Base-by-base conservation (phyloP, 2,888 invertebrate species). In the Caenorhabditis auriculariae region DNA sequence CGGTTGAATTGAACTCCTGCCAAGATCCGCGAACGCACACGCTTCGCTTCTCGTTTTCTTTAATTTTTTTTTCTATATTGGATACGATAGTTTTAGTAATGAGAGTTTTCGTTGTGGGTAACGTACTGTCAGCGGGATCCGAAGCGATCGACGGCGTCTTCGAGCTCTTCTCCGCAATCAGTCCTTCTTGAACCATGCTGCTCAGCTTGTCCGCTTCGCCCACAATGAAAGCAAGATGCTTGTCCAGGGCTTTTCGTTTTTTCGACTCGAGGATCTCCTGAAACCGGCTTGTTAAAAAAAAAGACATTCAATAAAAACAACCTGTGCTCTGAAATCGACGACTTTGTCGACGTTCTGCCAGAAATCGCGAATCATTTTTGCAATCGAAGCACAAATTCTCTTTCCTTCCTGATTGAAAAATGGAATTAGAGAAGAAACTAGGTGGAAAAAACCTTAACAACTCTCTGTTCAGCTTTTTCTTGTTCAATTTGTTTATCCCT, bases 331-430 rank as follows among this genome's bases (percentile, higher is more conserved):
- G 42, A 66, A 62, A 28, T 79, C 76, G 45, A 75, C 75, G 62
- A 89, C 89, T 86, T 95, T 96, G 83, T 95, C 93, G 9, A 94
- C 93, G 83, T 93, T 93, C 3, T 88, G 85, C 96, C 98, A 98
- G 83, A 98, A 98, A 53, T 88, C 89, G 82, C 90, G 88, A 3
- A 98, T 88, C 85, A 93, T 93, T 81, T 91, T 93, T 0, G 96
- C 92, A 69, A 94, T 89, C 74, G 89, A 90, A 0, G 90, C 88
- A 3, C 95, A 94, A 44, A 61, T 54, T 27, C 45, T 50, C 41
- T 57, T 55, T 89, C 78, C 90, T 88, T 80, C 88, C 89, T 51
- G 21, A 64, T 35, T 29, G 41, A 12, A 7, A 9, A 45, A n/a
- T 21, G 45, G 9, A 9, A 27, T 17, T 12, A 15, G 17, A 17